These are phyloP conservation scores for Telenomus remus DNA, from an alignment of 1,140 invertebrate genomes.

Conservation along the genomic window DNA sequence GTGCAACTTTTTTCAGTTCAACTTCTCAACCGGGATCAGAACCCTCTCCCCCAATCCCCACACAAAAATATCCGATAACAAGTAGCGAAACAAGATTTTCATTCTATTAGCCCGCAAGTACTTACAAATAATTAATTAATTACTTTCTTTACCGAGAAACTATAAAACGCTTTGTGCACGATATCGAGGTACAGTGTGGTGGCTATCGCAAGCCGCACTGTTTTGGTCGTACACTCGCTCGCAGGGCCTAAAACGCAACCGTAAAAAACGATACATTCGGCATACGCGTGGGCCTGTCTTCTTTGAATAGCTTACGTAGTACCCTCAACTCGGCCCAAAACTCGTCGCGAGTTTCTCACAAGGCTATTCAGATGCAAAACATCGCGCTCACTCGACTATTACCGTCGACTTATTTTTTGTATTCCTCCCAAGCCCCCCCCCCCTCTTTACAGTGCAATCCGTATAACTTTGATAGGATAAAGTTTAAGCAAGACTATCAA, in stretches of 20 bases:
- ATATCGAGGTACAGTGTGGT: conserved; percentile 37
- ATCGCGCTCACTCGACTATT: too few species aligned
- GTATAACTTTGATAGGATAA: too few species aligned
- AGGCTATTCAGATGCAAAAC: too few species aligned
- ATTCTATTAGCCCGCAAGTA: conserved; percentile 42
- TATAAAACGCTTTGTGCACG: conserved; percentile 54
- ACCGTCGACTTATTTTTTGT: too few species aligned
- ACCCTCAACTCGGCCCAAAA: too few species aligned
- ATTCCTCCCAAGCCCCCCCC: too few species aligned
- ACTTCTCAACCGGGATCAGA: not conserved
- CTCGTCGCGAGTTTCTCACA: too few species aligned
- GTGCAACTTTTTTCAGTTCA: conserved; percentile 12
- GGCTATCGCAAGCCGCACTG: not conserved
- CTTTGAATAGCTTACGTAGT: too few species aligned
- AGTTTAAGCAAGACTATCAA: too few species aligned
- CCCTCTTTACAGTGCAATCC: too few species aligned
- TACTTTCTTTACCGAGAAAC: conserved; percentile 33
- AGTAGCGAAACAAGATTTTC: conserved; percentile 28
- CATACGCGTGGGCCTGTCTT: too few species aligned
- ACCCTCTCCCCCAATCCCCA: not conserved
- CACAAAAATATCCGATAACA: conserved; percentile 14
- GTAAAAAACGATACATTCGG: not conserved
- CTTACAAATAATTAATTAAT: conserved; percentile 37
- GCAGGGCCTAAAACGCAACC: not conserved
- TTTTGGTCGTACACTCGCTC: too few species aligned